A percentile compares a stretch with the other conserved stretches of the same genome.
phyloP scores from a whole-genome alignment of 2,888 invertebrate genomes.

The Lottia scabra region DNA sequence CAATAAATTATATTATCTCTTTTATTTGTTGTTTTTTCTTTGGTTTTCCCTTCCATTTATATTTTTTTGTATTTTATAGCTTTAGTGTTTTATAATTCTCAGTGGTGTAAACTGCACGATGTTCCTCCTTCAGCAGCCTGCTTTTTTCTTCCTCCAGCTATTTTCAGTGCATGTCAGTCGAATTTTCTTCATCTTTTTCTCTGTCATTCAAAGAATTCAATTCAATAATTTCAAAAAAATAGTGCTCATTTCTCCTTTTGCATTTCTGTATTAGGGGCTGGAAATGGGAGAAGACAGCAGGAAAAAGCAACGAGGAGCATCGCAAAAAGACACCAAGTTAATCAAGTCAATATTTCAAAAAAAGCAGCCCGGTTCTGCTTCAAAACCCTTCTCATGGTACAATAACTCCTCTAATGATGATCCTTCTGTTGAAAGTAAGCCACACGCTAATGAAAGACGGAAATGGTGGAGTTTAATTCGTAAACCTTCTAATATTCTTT shows the following conservation, averaged over 20 bases:
- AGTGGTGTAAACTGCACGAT: not conserved
- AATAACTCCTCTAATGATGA: too few relatives aligned
- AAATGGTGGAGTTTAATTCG: not conserved
- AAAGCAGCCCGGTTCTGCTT: too few relatives aligned
- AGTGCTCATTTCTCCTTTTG: not conserved
- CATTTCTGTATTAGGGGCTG: constrained; percentile 1
- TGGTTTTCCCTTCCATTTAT: not conserved
- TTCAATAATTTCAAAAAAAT: too few relatives aligned
- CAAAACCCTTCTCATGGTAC: too few relatives aligned
- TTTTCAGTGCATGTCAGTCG: not conserved
- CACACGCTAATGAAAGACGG: not conserved
- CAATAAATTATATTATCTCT: too few relatives aligned
- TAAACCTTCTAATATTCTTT: not conserved
- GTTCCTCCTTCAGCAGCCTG: constrained; percentile 1
- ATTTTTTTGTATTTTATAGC: not conserved
- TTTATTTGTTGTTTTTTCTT: not conserved
- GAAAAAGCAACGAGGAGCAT: not conserved
- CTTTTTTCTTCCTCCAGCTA: not conserved
- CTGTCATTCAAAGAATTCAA: too few relatives aligned
- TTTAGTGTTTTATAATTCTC: not conserved
- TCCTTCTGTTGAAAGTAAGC: not conserved
- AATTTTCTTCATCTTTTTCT: too few relatives aligned
- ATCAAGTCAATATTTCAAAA: too few relatives aligned
- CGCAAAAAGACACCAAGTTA: not conserved
- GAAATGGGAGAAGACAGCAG: not conserved